Evolutionary conservation across 2,888 invertebrate species (phyloP), one percentile per base, ranked within the genome.

Genomic region (Argyra leucocephala): DNA sequence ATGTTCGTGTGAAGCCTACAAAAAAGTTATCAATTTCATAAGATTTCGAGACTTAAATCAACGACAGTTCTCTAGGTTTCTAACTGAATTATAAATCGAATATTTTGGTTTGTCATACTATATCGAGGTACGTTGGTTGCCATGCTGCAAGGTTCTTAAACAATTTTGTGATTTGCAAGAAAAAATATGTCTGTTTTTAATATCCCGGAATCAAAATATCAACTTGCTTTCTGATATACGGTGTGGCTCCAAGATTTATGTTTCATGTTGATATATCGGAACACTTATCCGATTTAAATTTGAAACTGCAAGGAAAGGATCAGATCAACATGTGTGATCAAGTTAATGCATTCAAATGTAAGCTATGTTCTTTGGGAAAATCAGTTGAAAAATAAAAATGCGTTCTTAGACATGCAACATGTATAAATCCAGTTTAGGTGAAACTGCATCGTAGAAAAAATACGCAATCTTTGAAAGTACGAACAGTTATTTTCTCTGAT

Each of bases 41-140:
- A 26, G 3, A 24, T 62, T 48, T 66, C 66, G 36, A 61, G 65
- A 65, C 64, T 66, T 66, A 64, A 67, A 67, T 66, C 67, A 64
- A 36, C 66, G 66, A 31, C 66, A 67, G 62, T 67, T 67, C 65
- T 63, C 64, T 65, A 12, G n/a, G 22, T 67, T 67, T 62, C 66
- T 70, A 68, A 70, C 63, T 67, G 69, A 70, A 65, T 68, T 70
- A 69, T 69, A 69, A 64, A 70, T 68, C 62, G 69, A 68, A 68
- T 69, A 69, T 70, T 69, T 68, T 22, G 69, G 69, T 66, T 68
- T 69, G 63, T 68, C 67, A 21, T 71, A 69, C 68, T 70, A 70
- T 69, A n/a, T n/a, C n/a, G 69, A 67, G 67, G 69, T 71, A 66
- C 67, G 69, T 66, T 69, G 70, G 69, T 63, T 70, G 68, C 69